A percentile compares a stretch with the other conserved stretches of the same genome.
Conservation (phyloP, 2,888 invertebrate species). For the Stenurella melanura region DNA sequence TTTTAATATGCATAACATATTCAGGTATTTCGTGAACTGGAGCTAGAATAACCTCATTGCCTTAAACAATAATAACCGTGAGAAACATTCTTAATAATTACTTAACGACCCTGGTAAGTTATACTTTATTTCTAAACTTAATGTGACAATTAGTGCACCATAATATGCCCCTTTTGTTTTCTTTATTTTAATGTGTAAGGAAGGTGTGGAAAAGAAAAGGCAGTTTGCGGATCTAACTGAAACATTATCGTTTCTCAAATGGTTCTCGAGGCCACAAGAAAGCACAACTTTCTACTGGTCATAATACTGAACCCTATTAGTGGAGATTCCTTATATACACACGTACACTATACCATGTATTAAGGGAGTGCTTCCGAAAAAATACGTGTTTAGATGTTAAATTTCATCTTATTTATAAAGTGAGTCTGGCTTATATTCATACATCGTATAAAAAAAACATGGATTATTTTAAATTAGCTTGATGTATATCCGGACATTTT, state of each 20-base stretch:
- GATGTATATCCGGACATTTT: too few relatives aligned
- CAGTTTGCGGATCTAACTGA: conserved; percentile 13
- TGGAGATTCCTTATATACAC: neutral
- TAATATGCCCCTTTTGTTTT: conserved; percentile 7
- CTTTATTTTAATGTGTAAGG: neutral
- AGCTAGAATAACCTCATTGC: neutral
- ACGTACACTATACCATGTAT: neutral
- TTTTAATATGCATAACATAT: too few relatives aligned
- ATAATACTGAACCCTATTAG: conserved; percentile 1
- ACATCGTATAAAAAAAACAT: too few relatives aligned
- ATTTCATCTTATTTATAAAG: too few relatives aligned
- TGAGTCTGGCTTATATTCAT: too few relatives aligned
- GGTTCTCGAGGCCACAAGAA: neutral
- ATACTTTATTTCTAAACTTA: neutral
- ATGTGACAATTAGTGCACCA: neutral
- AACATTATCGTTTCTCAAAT: conserved; percentile 18
- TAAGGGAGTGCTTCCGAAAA: neutral
- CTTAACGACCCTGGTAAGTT: neutral
- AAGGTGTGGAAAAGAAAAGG: neutral
- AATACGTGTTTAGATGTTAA: too few relatives aligned
- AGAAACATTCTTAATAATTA: conserved; percentile 5
- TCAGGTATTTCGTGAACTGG: neutral
- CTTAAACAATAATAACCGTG: neutral
- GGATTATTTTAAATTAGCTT: too few relatives aligned
- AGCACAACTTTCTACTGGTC: conserved; percentile 8